Conservation (phyloP, 1,140 invertebrate genomes). For the Drosophila miranda region DNA sequence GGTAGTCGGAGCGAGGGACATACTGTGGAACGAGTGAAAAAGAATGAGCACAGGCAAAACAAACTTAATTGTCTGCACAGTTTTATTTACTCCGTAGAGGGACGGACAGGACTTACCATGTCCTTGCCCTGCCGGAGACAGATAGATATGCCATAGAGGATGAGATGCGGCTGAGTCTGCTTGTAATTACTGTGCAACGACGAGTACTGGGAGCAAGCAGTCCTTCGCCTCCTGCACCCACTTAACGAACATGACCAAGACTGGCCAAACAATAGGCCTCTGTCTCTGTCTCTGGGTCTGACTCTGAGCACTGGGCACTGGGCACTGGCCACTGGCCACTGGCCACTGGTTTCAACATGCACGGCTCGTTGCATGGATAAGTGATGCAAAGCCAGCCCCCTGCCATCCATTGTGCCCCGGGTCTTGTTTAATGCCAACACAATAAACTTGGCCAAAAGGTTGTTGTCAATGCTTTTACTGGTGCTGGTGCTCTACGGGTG, state of each 20-base stretch:
- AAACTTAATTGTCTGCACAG: slow-evolving; percentile 78
- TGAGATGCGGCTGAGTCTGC: slow-evolving; percentile 45
- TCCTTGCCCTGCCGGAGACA: slow-evolving; percentile 48
- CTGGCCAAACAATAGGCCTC: slow-evolving; percentile 71
- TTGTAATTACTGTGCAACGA: slow-evolving; percentile 74
- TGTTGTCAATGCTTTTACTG: slow-evolving; percentile 38
- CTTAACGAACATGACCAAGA: slow-evolving; percentile 75
- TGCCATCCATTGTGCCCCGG: slow-evolving; percentile 13
- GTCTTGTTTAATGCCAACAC: slow-evolving; percentile 68
- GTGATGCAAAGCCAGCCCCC: slow-evolving; percentile 43
- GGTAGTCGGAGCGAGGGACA: not conserved
- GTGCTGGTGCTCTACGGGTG: too few species aligned
- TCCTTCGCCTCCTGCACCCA: slow-evolving; percentile 48
- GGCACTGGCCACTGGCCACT: too few species aligned
- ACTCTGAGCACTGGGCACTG: not conserved
- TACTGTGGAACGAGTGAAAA: slow-evolving; percentile 32
- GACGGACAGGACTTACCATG: slow-evolving; percentile 53
- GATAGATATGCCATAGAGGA: slow-evolving; percentile 9
- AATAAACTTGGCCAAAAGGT: slow-evolving; percentile 57
- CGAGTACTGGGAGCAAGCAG: slow-evolving; percentile 42
- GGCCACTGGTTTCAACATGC: slow-evolving; percentile 20
- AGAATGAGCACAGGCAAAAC: slow-evolving; percentile 58
- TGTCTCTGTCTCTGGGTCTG: slow-evolving; percentile 12
- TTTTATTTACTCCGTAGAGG: slow-evolving; percentile 68
- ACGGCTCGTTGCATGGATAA: slow-evolving; percentile 51